These are phyloP conservation scores for Druon quercuslanigerum DNA, from an alignment of 1,140 invertebrate genomes.

Conservation along the genomic window DNA sequence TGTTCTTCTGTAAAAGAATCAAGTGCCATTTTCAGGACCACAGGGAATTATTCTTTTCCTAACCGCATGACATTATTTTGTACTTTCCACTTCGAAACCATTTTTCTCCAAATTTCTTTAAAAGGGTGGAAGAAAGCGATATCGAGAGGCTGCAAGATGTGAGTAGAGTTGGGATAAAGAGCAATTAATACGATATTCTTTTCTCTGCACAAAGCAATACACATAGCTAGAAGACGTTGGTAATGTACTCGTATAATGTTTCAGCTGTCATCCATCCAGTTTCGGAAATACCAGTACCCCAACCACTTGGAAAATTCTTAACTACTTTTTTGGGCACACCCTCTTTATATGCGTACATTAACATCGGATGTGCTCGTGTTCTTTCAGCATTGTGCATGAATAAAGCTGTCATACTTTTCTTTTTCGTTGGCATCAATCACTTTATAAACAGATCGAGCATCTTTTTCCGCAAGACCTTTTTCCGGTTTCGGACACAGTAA, in stretches of 20 bases:
- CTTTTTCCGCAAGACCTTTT: not conserved
- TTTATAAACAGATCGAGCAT: not conserved
- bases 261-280: not conserved
- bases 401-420: too few species aligned
- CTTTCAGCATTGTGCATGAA: too few species aligned
- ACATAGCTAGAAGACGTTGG: not conserved
- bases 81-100: conserved; percentile 48
- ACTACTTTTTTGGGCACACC: not conserved
- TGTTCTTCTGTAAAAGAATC: not conserved
- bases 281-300: not conserved
- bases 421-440: too few species aligned
- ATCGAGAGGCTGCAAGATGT: conserved; percentile 61
- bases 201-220: not conserved
- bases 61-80: not conserved
- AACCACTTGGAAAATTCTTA: not conserved
- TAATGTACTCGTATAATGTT: not conserved
- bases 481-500: not conserved
- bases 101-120: conserved; percentile 52
- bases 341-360: not conserved
- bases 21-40: not conserved
- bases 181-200: conserved; percentile 39
- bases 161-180: conserved; percentile 57
- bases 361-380: too few species aligned
- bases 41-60: not conserved
- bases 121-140: conserved; percentile 57